Evolutionary conservation across 2,888 invertebrate species (phyloP), one percentile per base, ranked within the genome.

Genomic region (Azorinus chamasolen): DNA sequence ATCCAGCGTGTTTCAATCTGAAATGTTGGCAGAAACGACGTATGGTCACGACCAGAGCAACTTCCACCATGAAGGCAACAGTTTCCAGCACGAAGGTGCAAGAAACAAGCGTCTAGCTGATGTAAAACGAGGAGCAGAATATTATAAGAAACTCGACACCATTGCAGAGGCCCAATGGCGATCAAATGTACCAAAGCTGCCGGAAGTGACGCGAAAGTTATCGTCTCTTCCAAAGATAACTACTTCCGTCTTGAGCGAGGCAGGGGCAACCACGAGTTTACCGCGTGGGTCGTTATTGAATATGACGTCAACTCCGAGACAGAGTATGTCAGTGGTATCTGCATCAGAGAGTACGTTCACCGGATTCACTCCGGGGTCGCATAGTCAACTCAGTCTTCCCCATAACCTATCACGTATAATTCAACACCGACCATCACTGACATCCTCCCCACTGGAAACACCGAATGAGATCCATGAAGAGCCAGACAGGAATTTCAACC

Each of bases 161-260:
- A 72, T 86, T 32, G 86, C 86, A 0, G 83, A 83, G 32, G 74
- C 71, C 18, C 82, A 82, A 64, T 86, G 86, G 86, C 76, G 72
- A 53, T 59, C 68, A 39, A 83, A 83, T 46, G 58, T 70, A n/a
- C 86, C 86, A 12, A 66, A 73, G 50, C 63, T 79, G 18, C 78
- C 81, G 10, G 64, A 74, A 0, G 72, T 72, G 8, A 59, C 71
- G 18, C 45, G 77, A 32, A 63, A 61, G 48, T 50, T 75, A 37
- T 78, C 81, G 0, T 32, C 72, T 5, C 57, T 81, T 8, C 78
- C 74, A 8, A 78, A 71, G 61, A 72, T 81, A 43, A 78, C 78
- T 3, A 81, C 81, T 8, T 81, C 81, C 10, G 78, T 81, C 16
- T 45, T 81, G 18, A 81, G 78, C 43, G 81, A 81, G 22, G 71